phyloP scores from a whole-genome alignment of 1,140 invertebrate species.

The Neelides sp. region DNA sequence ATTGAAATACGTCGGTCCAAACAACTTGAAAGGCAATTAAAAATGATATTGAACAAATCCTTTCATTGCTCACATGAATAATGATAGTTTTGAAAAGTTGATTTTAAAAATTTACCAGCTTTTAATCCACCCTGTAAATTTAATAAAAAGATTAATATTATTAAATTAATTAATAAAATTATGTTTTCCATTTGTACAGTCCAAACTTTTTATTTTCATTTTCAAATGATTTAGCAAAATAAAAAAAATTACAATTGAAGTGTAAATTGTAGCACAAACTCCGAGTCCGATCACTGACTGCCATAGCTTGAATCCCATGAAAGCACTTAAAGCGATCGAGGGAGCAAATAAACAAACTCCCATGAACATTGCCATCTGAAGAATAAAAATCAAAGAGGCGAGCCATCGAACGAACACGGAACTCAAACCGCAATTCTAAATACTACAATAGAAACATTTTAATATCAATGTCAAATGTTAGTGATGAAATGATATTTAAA shows the following conservation, averaged over 20 bases:
- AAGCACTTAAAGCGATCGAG: conserved; percentile 24
- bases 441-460: conserved; percentile 29
- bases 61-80: too few species aligned
- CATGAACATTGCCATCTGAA: conserved; percentile 31
- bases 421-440: conserved; percentile 26
- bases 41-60: conserved; percentile 1
- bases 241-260: conserved; percentile 21
- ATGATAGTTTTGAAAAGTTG: too few species aligned
- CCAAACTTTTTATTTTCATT: too few species aligned
- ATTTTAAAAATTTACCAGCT: too few species aligned
- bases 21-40: conserved; percentile 10
- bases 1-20: conserved; percentile 29
- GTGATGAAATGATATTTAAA: conserved; percentile 1
- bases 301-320: conserved; percentile 29
- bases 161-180: conserved; percentile 1
- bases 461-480: too few species aligned
- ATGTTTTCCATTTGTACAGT: background rate
- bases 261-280: conserved; percentile 30
- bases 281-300: conserved; percentile 28
- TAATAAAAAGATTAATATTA: background rate
- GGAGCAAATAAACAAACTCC: conserved; percentile 30
- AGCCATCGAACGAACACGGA: conserved; percentile 20
- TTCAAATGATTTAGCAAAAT: too few species aligned
- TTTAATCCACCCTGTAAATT: conserved; percentile 9
- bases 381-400: conserved; percentile 29